Percentiles rank a stretch among this genome's conserved stretches.
Evolutionary conservation across 2,888 invertebrate genomes (phyloP).

Genomic region (Drosophila mercatorum): DNA sequence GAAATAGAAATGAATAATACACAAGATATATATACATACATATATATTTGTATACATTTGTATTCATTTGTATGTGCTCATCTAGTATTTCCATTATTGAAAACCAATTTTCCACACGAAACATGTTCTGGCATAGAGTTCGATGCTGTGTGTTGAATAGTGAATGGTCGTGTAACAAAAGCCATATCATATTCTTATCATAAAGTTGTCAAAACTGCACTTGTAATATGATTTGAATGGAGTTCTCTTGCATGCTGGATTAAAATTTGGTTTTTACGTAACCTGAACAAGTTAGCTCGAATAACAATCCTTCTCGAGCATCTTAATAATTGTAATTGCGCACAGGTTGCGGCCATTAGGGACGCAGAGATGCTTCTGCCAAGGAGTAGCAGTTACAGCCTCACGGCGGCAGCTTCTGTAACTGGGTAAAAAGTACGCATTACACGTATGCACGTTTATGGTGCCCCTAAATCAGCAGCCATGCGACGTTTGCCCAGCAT

Average conservation of each 20-base stretch:
- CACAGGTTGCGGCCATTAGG: conserved; percentile 32
- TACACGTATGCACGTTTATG: conserved; percentile 51
- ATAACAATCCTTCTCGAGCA: conserved; percentile 19
- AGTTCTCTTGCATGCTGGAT: neutral
- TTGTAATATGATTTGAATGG: neutral
- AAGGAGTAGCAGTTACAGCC: conserved; percentile 6
- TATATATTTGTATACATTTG: conserved; percentile 1
- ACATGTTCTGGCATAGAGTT: conserved; percentile 28
- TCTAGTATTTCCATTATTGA: conserved; percentile 59
- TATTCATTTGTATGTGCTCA: conserved; percentile 16
- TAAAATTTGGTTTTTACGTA: neutral
- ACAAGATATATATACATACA: neutral
- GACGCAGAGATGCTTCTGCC: neutral
- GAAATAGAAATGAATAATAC: conserved; percentile 2
- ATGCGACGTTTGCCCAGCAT: conserved; percentile 26
- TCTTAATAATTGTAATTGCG: conserved; percentile 54
- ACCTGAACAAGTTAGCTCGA: neutral
- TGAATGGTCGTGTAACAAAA: conserved; percentile 1
- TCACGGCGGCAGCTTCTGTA: conserved; percentile 15
- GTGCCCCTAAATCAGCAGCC: conserved; percentile 40
- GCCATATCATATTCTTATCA: conserved; percentile 2
- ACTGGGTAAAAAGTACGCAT: conserved; percentile 43
- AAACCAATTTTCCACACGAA: conserved; percentile 51
- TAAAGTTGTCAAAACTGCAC: neutral
- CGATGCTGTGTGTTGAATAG: conserved; percentile 7